A percentile compares a stretch with the other conserved stretches of the same genome.
Evolutionary conservation across 2,888 invertebrate genomes (phyloP).

Genomic region (Chirona hameri): DNA sequence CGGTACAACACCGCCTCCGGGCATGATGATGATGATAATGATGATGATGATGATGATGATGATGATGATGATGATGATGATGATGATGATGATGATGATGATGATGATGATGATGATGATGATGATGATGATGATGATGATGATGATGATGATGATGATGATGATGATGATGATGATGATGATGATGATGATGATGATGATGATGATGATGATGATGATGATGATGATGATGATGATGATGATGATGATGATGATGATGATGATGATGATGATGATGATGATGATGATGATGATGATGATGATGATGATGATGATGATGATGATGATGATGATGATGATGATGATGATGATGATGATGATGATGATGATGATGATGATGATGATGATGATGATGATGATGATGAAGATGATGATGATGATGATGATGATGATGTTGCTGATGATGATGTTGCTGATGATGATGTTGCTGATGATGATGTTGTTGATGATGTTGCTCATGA

Average conservation of each 20-base stretch:
- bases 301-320: conserved; percentile 22
- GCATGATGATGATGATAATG: too few species aligned
- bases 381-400: conserved; percentile 11
- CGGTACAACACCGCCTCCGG: too few species aligned
- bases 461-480: too few species aligned
- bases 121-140: too few species aligned
- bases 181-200: conserved; percentile 22
- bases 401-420: background rate
- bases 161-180: conserved; percentile 22
- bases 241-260: conserved; percentile 22
- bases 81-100: too few species aligned
- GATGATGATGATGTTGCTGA: too few species aligned
- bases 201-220: conserved; percentile 22
- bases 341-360: conserved; percentile 22
- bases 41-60: too few species aligned
- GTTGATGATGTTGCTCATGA: too few species aligned
- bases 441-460: too few species aligned
- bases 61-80: too few species aligned
- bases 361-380: conserved; percentile 22
- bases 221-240: conserved; percentile 22
- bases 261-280: conserved; percentile 22
- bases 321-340: conserved; percentile 22
- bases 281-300: conserved; percentile 22
- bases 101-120: too few species aligned
- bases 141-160: conserved; percentile 22